Percentiles rank a stretch among this genome's conserved stretches.
phyloP scores from a whole-genome alignment of 2,888 invertebrate species.

The Glaucopsyche alexis region DNA sequence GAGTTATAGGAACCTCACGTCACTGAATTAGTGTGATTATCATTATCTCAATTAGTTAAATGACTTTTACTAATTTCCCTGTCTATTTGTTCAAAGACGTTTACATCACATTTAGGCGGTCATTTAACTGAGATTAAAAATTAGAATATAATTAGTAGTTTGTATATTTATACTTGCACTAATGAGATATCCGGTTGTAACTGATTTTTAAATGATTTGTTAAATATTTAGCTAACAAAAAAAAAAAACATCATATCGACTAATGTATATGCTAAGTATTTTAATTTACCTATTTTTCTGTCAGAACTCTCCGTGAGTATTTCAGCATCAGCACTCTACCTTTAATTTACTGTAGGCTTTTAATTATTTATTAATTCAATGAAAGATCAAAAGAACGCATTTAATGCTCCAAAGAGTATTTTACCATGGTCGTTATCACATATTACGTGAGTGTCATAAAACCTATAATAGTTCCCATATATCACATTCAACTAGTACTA shows the following conservation, averaged over 20 bases:
- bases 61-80: too few species aligned
- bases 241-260: not conserved
- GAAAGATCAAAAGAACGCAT: conserved; percentile 10
- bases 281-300: not conserved
- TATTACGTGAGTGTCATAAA: conserved; percentile 23
- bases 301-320: not conserved
- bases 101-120: too few species aligned
- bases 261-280: not conserved
- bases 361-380: conserved; percentile 13
- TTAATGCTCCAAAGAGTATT: conserved; percentile 2
- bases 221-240: too few species aligned
- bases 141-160: too few species aligned
- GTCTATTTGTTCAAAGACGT: too few species aligned
- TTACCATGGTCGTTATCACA: conserved; percentile 6
- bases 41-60: too few species aligned
- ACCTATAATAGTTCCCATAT: conserved; percentile 17
- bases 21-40: too few species aligned
- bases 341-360: not conserved
- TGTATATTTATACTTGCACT: too few species aligned
- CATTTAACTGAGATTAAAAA: too few species aligned
- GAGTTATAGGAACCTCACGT: too few species aligned
- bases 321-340: not conserved
- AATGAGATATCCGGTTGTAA: too few species aligned
- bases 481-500: conserved; percentile 16
- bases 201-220: too few species aligned